phyloP scores from a whole-genome alignment of 92 coral and sea anemone species.

The Montipora capitata region DNA sequence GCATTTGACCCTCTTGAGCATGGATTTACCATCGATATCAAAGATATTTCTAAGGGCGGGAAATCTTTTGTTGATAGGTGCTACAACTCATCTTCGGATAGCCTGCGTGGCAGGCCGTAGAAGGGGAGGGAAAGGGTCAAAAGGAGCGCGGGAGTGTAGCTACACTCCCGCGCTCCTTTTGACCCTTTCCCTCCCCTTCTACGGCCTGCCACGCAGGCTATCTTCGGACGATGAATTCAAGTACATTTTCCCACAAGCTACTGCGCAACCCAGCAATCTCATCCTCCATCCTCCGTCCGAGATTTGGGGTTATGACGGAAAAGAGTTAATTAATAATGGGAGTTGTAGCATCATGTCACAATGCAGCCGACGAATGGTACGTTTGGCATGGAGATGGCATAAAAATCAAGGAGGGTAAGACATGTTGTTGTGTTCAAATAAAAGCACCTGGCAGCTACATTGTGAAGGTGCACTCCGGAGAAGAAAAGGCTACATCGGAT shows the following conservation, averaged over 20 bases:
- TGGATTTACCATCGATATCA: conserved; percentile 58
- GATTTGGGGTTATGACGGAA: conserved; percentile 79
- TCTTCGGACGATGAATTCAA: conserved; percentile 28
- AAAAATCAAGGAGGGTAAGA: conserved; percentile 53
- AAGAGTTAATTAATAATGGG: conserved; percentile 28
- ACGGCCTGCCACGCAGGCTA: no score
- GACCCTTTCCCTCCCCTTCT: no score
- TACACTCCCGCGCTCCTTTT: no score
- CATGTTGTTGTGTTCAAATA: neutral
- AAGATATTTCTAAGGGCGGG: conserved; percentile 50
- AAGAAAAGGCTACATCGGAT: no score
- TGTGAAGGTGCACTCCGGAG: no score
- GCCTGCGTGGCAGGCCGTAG: no score
- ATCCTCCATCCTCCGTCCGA: conserved; percentile 77
- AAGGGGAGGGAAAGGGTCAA: no score
- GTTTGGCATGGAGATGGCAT: conserved; percentile 61
- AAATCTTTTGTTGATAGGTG: conserved; percentile 26
- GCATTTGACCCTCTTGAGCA: conserved; percentile 56
- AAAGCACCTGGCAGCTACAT: no score
- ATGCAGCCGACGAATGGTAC: conserved; percentile 13
- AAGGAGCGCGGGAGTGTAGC: no score
- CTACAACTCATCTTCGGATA: neutral
- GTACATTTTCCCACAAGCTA: conserved; percentile 19
- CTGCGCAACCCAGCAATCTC: conserved; percentile 5
- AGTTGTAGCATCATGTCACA: conserved; percentile 73